Evolutionary conservation across 1,140 invertebrate species (phyloP).

Genomic region (Ericerus pela): DNA sequence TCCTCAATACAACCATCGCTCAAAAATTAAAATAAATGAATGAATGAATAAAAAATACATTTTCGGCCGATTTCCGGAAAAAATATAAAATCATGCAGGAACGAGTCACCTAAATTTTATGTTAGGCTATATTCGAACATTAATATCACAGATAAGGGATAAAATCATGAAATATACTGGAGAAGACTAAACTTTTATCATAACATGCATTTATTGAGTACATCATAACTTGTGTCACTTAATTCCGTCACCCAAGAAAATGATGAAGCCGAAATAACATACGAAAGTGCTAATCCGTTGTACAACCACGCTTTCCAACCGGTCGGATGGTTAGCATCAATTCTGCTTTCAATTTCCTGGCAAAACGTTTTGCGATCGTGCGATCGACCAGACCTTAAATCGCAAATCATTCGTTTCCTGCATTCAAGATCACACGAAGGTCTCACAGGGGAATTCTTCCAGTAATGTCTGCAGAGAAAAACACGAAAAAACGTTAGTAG

Average conservation of each 20-base stretch:
- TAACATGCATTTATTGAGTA: slow-evolving; percentile 1
- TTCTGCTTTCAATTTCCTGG: slow-evolving; percentile 57
- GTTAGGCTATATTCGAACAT: neutral
- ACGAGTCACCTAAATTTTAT: neutral
- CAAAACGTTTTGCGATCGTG: slow-evolving; percentile 74
- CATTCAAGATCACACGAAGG: slow-evolving; percentile 65
- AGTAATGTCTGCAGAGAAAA: slow-evolving; percentile 51
- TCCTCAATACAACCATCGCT: too few relatives aligned
- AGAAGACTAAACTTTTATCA: neutral
- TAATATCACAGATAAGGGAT: neutral
- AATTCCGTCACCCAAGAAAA: slow-evolving; percentile 10
- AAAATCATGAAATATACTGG: slow-evolving; percentile 1
- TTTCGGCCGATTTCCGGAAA: too few relatives aligned
- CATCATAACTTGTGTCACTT: neutral
- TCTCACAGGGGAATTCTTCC: slow-evolving; percentile 69
- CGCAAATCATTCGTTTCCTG: slow-evolving; percentile 67
- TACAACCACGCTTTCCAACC: slow-evolving; percentile 73
- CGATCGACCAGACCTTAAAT: slow-evolving; percentile 65
- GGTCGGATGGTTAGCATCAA: slow-evolving; percentile 50
- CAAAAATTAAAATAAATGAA: too few relatives aligned
- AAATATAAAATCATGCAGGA: too few relatives aligned
- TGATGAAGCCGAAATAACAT: slow-evolving; percentile 35
- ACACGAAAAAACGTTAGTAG: neutral
- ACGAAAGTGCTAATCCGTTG: slow-evolving; percentile 69
- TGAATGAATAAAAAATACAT: too few relatives aligned